Conservation (phyloP, 2,797 vertebrate species). For the Diplodus puntazzo region DNA sequence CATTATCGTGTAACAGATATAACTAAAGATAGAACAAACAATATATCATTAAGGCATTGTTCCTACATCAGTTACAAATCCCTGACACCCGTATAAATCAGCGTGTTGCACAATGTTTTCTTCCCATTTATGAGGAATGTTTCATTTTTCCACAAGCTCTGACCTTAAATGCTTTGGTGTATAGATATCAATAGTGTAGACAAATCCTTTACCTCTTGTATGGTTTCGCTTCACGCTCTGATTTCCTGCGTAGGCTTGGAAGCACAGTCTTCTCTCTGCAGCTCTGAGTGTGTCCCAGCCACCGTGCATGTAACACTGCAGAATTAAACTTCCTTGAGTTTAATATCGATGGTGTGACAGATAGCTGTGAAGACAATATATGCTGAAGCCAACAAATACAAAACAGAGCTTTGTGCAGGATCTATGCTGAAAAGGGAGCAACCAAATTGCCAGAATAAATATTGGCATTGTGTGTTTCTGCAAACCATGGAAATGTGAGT, state of each 20-base stretch:
- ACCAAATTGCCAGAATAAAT: too few relatives aligned
- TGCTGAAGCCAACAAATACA: too few relatives aligned
- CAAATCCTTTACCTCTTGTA: background rate
- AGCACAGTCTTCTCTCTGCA: background rate
- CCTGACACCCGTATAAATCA: background rate
- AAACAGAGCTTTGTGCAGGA: too few relatives aligned
- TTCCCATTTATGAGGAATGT: background rate
- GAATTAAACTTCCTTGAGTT: too few relatives aligned
- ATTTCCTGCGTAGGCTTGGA: background rate
- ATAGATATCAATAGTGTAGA: background rate
- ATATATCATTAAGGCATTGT: background rate
- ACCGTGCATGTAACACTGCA: background rate
- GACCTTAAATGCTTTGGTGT: background rate
- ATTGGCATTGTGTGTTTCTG: too few relatives aligned
- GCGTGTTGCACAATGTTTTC: background rate
- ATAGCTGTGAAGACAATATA: too few relatives aligned
- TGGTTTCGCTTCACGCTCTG: background rate
- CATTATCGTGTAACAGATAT: background rate
- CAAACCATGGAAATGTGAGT: too few relatives aligned
- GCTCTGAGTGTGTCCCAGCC: background rate
- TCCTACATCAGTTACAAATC: background rate
- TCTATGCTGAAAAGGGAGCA: too few relatives aligned
- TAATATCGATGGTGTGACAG: too few relatives aligned
- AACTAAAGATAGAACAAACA: background rate
- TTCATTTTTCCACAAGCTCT: background rate